phyloP scores from a whole-genome alignment of 1,140 invertebrate species.

The Euschistus heros region DNA sequence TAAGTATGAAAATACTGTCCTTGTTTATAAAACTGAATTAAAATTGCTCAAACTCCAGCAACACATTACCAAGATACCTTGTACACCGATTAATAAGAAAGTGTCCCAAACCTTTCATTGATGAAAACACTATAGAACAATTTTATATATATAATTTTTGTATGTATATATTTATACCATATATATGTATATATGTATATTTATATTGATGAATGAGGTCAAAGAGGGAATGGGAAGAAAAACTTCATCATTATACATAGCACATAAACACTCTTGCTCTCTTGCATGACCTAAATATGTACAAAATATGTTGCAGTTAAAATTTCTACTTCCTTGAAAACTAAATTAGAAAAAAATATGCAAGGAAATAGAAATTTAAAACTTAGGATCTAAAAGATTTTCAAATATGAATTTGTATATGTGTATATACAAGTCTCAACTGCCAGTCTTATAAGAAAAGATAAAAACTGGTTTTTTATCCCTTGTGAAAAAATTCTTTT shows the following conservation, averaged over 20 bases:
- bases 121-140: constrained; percentile 18
- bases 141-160: constrained; percentile 18
- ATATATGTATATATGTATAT: constrained; percentile 13
- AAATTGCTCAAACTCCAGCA: constrained; percentile 6
- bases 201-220: constrained; percentile 12
- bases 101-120: constrained; percentile 18
- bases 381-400: constrained; percentile 10
- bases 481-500: neutral
- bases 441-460: constrained; percentile 25
- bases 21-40: too few species aligned
- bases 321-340: constrained; percentile 10
- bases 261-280: constrained; percentile 8
- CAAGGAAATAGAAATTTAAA: constrained; percentile 5
- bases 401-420: constrained; percentile 7
- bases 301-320: constrained; percentile 1
- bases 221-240: constrained; percentile 5
- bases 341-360: constrained; percentile 4
- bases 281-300: constrained; percentile 14
- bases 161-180: constrained; percentile 16
- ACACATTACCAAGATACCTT: constrained; percentile 14
- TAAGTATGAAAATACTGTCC: too few species aligned
- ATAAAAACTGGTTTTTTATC: constrained; percentile 20
- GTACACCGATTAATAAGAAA: constrained; percentile 22
- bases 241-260: constrained; percentile 7
- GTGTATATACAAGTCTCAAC: constrained; percentile 26